phyloP scores from a whole-genome alignment of 2,888 invertebrate genomes.

The Hirtodrosophila alboralis region DNA sequence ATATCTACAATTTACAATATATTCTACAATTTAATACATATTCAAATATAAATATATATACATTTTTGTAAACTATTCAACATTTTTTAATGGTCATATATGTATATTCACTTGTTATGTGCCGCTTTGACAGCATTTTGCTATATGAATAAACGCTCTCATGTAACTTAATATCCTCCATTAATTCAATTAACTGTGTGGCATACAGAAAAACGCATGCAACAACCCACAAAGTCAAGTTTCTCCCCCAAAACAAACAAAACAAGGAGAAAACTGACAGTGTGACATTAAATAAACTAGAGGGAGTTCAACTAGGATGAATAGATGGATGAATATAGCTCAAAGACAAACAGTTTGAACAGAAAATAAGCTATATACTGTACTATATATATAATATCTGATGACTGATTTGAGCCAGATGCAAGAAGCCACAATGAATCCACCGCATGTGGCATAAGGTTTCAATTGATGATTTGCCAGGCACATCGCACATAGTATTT shows the following conservation, averaged over 20 bases:
- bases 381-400: slow-evolving; percentile 3
- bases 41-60: too few species aligned
- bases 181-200: slow-evolving; percentile 69
- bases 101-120: slow-evolving; percentile 10
- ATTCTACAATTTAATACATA: too few species aligned
- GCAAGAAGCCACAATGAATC: slow-evolving; percentile 26
- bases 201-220: slow-evolving; percentile 6
- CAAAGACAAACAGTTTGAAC: slow-evolving; percentile 49
- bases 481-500: too few species aligned
- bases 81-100: neutral
- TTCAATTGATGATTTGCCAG: slow-evolving; percentile 38
- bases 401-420: slow-evolving; percentile 32
- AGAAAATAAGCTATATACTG: slow-evolving; percentile 10
- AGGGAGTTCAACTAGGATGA: slow-evolving; percentile 18
- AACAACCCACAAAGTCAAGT: neutral
- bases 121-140: slow-evolving; percentile 23
- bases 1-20: too few species aligned
- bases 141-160: slow-evolving; percentile 1
- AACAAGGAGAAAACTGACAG: slow-evolving; percentile 24
- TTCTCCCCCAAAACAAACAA: slow-evolving; percentile 33
- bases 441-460: slow-evolving; percentile 38
- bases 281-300: slow-evolving; percentile 29
- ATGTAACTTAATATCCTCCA: slow-evolving; percentile 59
- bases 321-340: slow-evolving; percentile 49
- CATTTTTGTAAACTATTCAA: neutral